Base-by-base conservation (phyloP, 1,140 invertebrate genomes). In the Mylabris phalerata region DNA sequence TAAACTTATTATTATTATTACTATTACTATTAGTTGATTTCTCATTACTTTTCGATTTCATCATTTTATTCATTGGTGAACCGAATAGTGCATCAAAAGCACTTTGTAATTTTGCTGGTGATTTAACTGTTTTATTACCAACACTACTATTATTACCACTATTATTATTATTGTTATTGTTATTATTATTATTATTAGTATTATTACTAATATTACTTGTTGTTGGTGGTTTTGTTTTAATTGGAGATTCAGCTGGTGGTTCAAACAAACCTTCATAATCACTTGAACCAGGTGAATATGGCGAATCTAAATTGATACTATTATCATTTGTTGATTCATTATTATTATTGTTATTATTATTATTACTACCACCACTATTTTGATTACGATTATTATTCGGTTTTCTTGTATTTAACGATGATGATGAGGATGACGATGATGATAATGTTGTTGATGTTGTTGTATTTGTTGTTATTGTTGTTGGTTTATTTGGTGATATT, bases 191-290 rank as follows among this genome's bases (percentile, higher is more conserved):
- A 32, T 32, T 32, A 32, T 32, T 50, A 11, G 42, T 19, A n/a
- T 58, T 26, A 46, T 47, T 39, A 57, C 65, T 3, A 42, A 43
- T 24, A 32, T 7, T 32, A 32, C 4, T 32, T 5, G 4, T 32
- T 32, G 59, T 62, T n/a, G 56, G 51, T 6, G 65, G 48, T 32
- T 70, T 74, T 32, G 32, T 32, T 32, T 32, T 32, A 56, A 73
- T 77, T 13, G 74, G 75, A 59, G 74, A 75, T 26, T 79, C 79
- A n/a, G 77, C 75, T 13, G 89, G 89, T 26, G 90, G 89, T 75
- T 91, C 88, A 75, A 92, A 92, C 40, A 92, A 78, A 71, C 92
- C 90, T 67, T 90, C 88, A 65, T 88, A 90, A 68, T 92, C 84
- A 60, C 84, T 87, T 3, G 88, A 89, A 25, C 87, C 89, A 0